Base-by-base conservation (phyloP, 1,140 invertebrate genomes). In the Hyles vespertilio region DNA sequence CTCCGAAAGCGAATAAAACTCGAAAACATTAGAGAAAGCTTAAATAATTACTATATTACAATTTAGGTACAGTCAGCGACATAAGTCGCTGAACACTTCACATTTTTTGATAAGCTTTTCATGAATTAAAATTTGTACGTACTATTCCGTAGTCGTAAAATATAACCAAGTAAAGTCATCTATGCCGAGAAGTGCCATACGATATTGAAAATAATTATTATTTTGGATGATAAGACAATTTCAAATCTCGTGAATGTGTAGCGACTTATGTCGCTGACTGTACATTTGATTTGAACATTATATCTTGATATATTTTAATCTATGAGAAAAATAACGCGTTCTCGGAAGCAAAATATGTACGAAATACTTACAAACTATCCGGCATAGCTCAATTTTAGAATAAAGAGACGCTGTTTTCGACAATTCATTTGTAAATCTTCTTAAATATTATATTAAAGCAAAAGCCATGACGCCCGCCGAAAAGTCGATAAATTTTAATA, bases 341-440 rank as follows among this genome's bases (percentile, higher is more conserved):
- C 65, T 62, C 58, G 54, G 56, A 67, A 71, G 72, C 72, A 68
- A 67, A 63, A 70, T 65, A 61, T 36, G 67, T 59, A 61, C 52
- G 49, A 67, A 70, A 66, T 61, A 54, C 67, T 69, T 78, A 74
- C 67, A 64, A 69, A 65, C 70, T 79, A 86, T 79, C 84, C 84
- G 81, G 81, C 82, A 67, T 85, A 85, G 82, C 76, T 77, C 81
- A 67, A 72, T 70, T 77, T 87, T 79, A 74, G 71, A 79, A 74
- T 72, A 72, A 70, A 81, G 84, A 87, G 81, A 84, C 84, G 81
- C 64, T 71, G 47, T 71, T 75, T 72, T 48, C 11, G n/a, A 44
- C 34, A 65, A 22, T 22, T 22, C 22, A 22, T 22, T 74, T 65
- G 50, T 54, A 49, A 47, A 63, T 63, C 68, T 63, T 65, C 53